Base-by-base conservation (phyloP, 2,888 invertebrate species). In the Thereva nobilitata region DNA sequence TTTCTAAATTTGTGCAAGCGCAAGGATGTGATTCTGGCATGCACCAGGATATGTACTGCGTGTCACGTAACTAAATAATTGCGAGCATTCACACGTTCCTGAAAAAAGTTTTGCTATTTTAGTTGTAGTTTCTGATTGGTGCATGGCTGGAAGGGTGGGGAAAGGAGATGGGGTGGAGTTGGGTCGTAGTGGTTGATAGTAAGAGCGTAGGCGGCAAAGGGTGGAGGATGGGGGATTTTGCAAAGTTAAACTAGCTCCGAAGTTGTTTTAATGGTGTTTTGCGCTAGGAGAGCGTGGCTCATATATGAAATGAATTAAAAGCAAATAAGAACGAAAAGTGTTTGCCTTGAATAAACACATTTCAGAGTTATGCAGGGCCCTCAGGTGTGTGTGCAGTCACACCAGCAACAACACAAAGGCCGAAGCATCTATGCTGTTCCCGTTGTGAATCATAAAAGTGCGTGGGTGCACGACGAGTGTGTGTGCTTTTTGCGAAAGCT, bases 231-330 rank as follows among this genome's bases (percentile, higher is more conserved):
- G 23, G 23, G 23, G 23, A 23, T 23, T 23, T 23, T 2, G 23
- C 23, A 23, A 23, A 23, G 23, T 23, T 23, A 23, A 23, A 23
- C 23, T 23, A 23, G 23, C 23, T 23, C 42, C 8, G 42, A 42
- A 42, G 42, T 42, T 42, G n/a, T 42, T 47, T 23, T 23, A 23
- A 23, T 23, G 23, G 23, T 23, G 23, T 23, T 10, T n/a, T 47
- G n/a, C 47, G 47, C 8, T 12, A 47, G 10, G 5, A 45, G 45
- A n/a, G 47, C 5, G 10, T 3, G n/a, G 47, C 9, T 47, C 47
- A n/a, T n/a, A 47, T 47, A 7, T 9, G 50, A 23, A 50, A 50
- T 6, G 50, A 50, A 50, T 50, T 50, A 50, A 50, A 50, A 50
- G 50, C 9, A 50, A 50, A 50, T 50, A 50, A 7, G 8, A 50